Conservation (phyloP, 2,113 vertebrate genomes). For the Ammodytes marinus region DNA sequence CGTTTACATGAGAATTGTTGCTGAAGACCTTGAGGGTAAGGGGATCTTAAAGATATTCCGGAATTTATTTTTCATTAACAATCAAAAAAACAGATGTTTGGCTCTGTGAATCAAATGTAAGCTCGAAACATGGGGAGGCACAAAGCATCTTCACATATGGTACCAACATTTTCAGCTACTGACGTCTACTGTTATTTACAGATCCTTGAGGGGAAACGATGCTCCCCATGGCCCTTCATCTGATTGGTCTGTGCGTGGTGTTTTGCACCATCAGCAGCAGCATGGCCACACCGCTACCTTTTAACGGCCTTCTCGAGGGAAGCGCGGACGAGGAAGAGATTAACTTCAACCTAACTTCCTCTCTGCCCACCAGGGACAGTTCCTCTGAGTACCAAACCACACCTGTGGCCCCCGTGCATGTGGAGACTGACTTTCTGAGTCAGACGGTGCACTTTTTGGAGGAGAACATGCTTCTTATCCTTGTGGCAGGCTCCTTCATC, state of each 20-base stretch:
- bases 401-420: conserved; percentile 65
- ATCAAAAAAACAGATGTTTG: conserved; percentile 29
- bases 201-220: conserved; percentile 65
- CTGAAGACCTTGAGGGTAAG: neutral
- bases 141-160: conserved; percentile 26
- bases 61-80: neutral
- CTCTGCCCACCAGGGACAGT: conserved; percentile 12
- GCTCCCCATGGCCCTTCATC: conserved; percentile 50
- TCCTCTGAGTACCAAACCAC: conserved; percentile 69
- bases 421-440: conserved; percentile 71
- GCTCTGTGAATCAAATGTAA: neutral
- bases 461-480: conserved; percentile 88
- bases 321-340: conserved; percentile 80
- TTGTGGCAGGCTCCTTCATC: conserved; percentile 86
- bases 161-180: neutral
- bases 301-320: conserved; percentile 68
- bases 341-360: conserved; percentile 13
- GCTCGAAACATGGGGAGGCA: neutral
- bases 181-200: conserved; percentile 48
- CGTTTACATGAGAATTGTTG: neutral
- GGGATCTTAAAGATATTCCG: neutral
- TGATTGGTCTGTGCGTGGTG: conserved; percentile 49
- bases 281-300: conserved; percentile 46
- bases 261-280: conserved; percentile 43
- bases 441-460: conserved; percentile 87